Evolutionary conservation across 2,113 vertebrate species (phyloP), one percentile per base, ranked within the genome.

Genomic region (Ammodytes marinus): DNA sequence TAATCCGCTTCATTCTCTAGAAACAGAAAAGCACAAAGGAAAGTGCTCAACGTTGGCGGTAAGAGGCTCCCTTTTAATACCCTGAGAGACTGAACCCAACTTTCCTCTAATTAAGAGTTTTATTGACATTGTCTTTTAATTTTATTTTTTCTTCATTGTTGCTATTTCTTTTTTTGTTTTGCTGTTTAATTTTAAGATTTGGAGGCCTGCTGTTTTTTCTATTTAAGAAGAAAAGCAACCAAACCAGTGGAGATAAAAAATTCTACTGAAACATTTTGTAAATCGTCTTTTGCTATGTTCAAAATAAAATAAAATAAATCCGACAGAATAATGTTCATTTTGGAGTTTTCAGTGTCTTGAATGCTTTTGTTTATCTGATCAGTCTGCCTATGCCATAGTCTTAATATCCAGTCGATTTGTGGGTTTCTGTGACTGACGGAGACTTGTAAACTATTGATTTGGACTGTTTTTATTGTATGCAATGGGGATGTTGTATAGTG

Each of bases 211-310:
- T 88, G 80, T 90, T 93, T 94, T 85, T 90, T 95, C 92, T 94
- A 92, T 92, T 89, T 90, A 88, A 88, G 84, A 81, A 82, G 87
- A 88, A 88, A 85, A 89, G 94, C 91, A 92, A 74, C 73, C 79
- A 52, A 80, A 45, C 74, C 68, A 77, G 76, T 91, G 74, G 83
- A 88, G 71, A 84, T 43, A 6, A 79, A 68, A 42, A 83, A 92
- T 93, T 91, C 82, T 85, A 91, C 87, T 94, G 94, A 93, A 96
- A 95, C 94, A 96, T 96, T 27, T 94, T 98, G 97, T 95, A 95
- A 90, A 96, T 95, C 94, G 95, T 95, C 90, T 96, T 97, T 97
- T 96, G 96, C 82, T 91, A 96, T 96, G 95, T 96, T 96, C 91
- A 95, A 96, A 99, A 98, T 99, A 99, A 97, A 95, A 96, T 94